A percentile compares a stretch with the other conserved stretches of the same genome.
Evolutionary conservation across 1,140 invertebrate species (phyloP).

Genomic region (Palaemon carinicauda): DNA sequence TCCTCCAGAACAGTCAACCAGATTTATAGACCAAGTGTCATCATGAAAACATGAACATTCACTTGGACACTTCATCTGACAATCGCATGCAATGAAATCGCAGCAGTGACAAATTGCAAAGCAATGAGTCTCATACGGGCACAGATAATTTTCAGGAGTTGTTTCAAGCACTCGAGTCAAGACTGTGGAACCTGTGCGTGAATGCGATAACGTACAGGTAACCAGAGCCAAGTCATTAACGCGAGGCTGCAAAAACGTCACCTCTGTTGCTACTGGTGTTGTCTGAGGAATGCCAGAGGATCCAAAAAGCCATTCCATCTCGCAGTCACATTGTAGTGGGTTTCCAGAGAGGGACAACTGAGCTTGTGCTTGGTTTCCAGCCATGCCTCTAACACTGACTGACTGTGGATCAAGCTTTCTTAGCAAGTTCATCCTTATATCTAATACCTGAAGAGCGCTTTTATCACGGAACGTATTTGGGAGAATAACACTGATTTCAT

Average conservation of each 20-base stretch:
- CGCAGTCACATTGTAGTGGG: conserved; percentile 88
- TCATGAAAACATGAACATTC: conserved; percentile 93
- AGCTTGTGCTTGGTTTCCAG: conserved; percentile 76
- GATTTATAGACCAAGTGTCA: conserved; percentile 89
- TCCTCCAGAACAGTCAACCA: conserved; percentile 84
- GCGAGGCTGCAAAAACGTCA: conserved; percentile 76
- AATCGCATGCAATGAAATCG: conserved; percentile 93
- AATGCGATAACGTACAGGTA: conserved; percentile 65
- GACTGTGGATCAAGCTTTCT: conserved; percentile 78
- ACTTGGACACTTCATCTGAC: conserved; percentile 91
- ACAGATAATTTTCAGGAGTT: conserved; percentile 85
- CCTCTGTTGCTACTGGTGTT: conserved; percentile 73
- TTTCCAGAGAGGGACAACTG: conserved; percentile 91
- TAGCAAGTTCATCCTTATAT: conserved; percentile 83
- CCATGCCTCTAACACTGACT: conserved; percentile 78
- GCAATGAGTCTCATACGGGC: conserved; percentile 90
- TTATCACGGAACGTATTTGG: conserved; percentile 87
- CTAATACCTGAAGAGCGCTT: conserved; percentile 80
- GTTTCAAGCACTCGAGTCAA: conserved; percentile 72
- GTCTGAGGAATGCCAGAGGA: conserved; percentile 78
- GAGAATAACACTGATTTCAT: conserved; percentile 79
- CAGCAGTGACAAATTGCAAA: conserved; percentile 93
- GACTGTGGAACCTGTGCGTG: conserved; percentile 62
- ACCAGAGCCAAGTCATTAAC: conserved; percentile 83
- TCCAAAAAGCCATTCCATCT: conserved; percentile 84